phyloP scores from a whole-genome alignment of 2,888 invertebrate genomes.

The Bimastos eiseni region DNA sequence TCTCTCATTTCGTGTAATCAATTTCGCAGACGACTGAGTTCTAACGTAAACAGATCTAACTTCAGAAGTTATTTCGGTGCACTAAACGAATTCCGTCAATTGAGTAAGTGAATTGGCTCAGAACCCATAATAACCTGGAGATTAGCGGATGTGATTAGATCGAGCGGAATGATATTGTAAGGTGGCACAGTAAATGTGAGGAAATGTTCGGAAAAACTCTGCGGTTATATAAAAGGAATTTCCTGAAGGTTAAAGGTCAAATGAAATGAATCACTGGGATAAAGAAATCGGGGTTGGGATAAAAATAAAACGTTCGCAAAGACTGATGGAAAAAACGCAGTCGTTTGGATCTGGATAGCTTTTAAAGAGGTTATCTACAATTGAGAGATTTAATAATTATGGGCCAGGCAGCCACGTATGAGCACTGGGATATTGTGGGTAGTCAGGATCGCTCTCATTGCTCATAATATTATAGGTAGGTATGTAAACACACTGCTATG shows the following conservation, averaged over 20 bases:
- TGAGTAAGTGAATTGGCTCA: background rate
- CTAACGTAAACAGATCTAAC: background rate
- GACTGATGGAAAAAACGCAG: background rate
- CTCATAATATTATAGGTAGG: too few relatives aligned
- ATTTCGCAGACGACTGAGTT: background rate
- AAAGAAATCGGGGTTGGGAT: background rate
- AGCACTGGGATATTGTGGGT: too few relatives aligned
- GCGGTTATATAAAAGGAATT: background rate
- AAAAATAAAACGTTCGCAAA: background rate
- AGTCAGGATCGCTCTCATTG: too few relatives aligned
- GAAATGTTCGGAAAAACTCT: background rate
- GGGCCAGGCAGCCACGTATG: too few relatives aligned
- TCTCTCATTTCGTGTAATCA: background rate
- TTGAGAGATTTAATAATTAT: too few relatives aligned
- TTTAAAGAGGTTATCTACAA: too few relatives aligned
- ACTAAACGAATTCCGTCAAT: background rate
- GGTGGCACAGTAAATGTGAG: background rate
- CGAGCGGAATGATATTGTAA: background rate
- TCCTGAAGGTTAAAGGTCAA: background rate
- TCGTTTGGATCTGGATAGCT: background rate
- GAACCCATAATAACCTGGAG: background rate
- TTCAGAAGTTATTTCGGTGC: background rate
- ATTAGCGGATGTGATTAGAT: background rate
- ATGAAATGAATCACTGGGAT: background rate
- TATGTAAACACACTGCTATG: background rate